Evolutionary conservation across 2,888 invertebrate species (phyloP), one percentile per base, ranked within the genome.

Genomic region (Tholera decimalis): DNA sequence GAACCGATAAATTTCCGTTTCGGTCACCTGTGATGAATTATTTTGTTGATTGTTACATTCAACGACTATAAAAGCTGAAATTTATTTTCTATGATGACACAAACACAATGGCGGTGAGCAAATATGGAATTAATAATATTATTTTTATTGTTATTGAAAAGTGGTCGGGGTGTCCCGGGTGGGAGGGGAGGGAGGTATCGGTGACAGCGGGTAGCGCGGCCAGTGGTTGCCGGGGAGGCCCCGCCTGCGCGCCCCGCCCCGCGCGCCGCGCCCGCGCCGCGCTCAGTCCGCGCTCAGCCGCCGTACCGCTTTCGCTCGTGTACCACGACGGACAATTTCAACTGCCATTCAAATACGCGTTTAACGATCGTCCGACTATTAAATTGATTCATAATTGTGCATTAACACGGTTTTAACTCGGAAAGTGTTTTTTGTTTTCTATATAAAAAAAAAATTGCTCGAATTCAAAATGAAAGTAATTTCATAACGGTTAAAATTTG

Each of bases 221-320:
- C 86, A 92, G 91, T 92, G 93, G 92, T 83, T 87, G 92, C 79
- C 58, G 47, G 87, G 89, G 87, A 85, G 89, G 83, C 79, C 73
- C 82, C 76, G 77, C 83, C 78, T 69, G 84, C 84, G 86, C 89
- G 84, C 89, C 87, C 87, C 86, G 86, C 88, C 83, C 88, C 77
- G 79, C 81, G 65, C 86, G 77, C 88, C 87, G 84, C 89, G 80
- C 85, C 85, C 87, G 87, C 89, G 87, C 90, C 77, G 56, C 77
- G 89, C 85, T 93, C 93, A 93, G 94, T 93, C 89, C 93, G 92
- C 91, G 93, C 88, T 88, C 89, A 88, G 88, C 90, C 91, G 90
- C 89, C 91, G 91, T 82, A 87, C 88, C 84, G 91, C 78, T 84
- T 73, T 82, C 83, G 83, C 81, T 82, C 79, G 79, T 74, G 82